Evolutionary conservation across 2,113 vertebrate species (phyloP), one percentile per base, ranked within the genome.

Genomic region (Cettia cetti): DNA sequence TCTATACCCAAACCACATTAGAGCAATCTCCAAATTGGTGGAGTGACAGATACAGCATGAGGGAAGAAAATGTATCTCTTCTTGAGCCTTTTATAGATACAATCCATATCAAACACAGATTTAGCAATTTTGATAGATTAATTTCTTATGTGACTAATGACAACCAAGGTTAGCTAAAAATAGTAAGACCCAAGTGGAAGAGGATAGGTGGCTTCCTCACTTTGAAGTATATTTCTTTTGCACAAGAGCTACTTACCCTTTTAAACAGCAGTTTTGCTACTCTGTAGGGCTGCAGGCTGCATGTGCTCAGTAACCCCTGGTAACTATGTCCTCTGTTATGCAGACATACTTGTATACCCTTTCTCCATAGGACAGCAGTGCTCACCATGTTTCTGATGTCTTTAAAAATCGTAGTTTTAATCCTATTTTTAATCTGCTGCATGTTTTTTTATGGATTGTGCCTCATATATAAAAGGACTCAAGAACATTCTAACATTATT

Each of bases 151-250:
- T 86, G 52, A 94, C 56, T 70, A 82, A 66, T 53, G 65, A 61
- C 65, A 95, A 20, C 22, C 49, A 95, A 96, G 77, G 95, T 95
- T 90, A 64, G 40, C 61, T 86, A 94, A 94, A 95, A 94, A 95
- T 83, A 89, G 23, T 31, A 56, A 44, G 33, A 57, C 35, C 49
- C 30, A 56, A 65, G 14, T 35, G 42, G 28, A 89, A 81, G 33
- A 52, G 77, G 47, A 37, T 16, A 75, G 50, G 21, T 82, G 47
- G 6, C 30, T 79, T 79, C 33, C 33, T 18, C 22, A 28, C 31
- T 68, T 52, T 84, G 83, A 86, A 81, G 81, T 35, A n/a, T 3
- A 27, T 45, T 59, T 60, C 24, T 60, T 77, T 89, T 70, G 27
- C 59, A 64, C 30, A 45, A 83, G 24, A 94, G 6, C 2, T 44